A percentile compares a stretch with the other conserved stretches of the same genome.
phyloP scores from a whole-genome alignment of 2,113 vertebrate genomes.

The Synodontis membranacea region DNA sequence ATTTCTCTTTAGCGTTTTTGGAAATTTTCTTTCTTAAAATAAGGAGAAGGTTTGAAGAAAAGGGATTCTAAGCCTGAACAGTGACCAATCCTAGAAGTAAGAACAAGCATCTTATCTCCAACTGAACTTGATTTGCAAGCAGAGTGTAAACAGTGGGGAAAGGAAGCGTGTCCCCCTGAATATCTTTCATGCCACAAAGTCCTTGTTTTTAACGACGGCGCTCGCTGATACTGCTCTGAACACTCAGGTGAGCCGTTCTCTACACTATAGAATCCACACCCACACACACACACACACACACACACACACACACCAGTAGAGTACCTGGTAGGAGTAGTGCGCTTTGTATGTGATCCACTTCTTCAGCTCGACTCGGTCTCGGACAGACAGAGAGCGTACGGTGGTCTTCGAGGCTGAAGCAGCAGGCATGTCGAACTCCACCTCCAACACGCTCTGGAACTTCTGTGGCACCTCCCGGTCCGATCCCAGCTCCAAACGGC shows the following conservation, averaged over 20 bases:
- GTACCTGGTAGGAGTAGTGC: conserved; percentile 87
- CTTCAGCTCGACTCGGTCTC: conserved; percentile 76
- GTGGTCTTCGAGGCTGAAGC: conserved; percentile 81
- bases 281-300: too few relatives aligned
- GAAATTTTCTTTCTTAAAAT: not conserved
- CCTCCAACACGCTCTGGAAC: conserved; percentile 77
- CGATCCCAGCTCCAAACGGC: conserved; percentile 86
- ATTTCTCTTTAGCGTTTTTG: not conserved
- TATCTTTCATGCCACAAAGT: not conserved
- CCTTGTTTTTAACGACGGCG: not conserved
- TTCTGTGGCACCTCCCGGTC: conserved; percentile 83
- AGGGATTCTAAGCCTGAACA: not conserved
- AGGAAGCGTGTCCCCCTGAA: not conserved
- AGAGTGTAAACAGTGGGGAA: not conserved
- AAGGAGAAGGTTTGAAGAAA: not conserved
- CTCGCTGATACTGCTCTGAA: too few relatives aligned
- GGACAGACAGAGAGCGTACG: conserved; percentile 81
- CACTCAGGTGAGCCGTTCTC: not conserved
- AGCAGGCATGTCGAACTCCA: conserved; percentile 87
- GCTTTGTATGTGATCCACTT: conserved; percentile 89
- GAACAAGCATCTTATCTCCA: not conserved
- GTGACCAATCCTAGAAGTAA: not conserved
- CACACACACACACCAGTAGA: not conserved
- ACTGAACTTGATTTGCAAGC: not conserved
- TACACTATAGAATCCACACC: too few relatives aligned